Evolutionary conservation across 1,140 invertebrate species (phyloP), one percentile per base, ranked within the genome.

Genomic region (Euwallacea similis): DNA sequence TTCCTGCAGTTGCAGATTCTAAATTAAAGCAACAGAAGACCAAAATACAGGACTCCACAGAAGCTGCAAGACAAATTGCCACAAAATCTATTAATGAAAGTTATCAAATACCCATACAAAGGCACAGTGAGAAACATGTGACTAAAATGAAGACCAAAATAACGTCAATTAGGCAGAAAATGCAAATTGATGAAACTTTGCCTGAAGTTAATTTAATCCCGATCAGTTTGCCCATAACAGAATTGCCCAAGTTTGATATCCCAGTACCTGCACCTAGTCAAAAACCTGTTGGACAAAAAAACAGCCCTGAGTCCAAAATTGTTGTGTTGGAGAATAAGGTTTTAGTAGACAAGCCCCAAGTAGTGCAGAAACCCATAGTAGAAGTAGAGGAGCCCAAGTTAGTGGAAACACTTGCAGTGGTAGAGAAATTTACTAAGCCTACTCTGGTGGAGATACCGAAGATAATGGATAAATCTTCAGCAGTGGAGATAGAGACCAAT

Each of bases 171-270:
- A 76, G 81, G 46, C 76, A 74, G 13, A 83, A 76, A 73, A 78
- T 76, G 56, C 61, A 78, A 10, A 73, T 81, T 1, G 83, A 85
- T 7, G 83, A 85, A 68, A 80, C 81, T 1, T 78, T 84, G 0
- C 79, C 84, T 60, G 77, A 83, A 11, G 80, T 89, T 2, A 86
- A 87, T 74, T 79, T 91, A 58, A 87, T 88, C 0, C 84, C 84
- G 60, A 84, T 87, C 67, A 79, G 83, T 50, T 82, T 91, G 66
- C 87, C 88, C n/a, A 86, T 88, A 47, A 86, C 86, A 60, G 85
- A 83, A n/a, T 75, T 88, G 58, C 88, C 88, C 0, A 87, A 82
- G 69, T 88, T 89, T 71, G 86, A 88, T 72, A 83, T 87, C 43
- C 75, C 85, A 62, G 79, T 83, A 41, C 76, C 80, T 15, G 75